Evolutionary conservation across 2,888 invertebrate genomes (phyloP), one percentile per base, ranked within the genome.

Genomic region (Phragmatobia fuliginosa): DNA sequence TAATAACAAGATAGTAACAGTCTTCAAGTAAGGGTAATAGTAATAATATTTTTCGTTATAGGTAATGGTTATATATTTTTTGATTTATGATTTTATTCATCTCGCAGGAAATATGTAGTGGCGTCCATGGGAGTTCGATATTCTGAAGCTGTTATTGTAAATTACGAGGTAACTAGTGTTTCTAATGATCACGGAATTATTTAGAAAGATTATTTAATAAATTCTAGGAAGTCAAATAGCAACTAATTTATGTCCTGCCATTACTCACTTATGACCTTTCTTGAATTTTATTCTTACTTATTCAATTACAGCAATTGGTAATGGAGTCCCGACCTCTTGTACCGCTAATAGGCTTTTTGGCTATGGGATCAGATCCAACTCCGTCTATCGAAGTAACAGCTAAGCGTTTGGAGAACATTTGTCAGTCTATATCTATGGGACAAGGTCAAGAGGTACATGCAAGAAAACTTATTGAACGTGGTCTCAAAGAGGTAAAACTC

Each of bases 351-450:
- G 98, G 98, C 73, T 97, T 98, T 84, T 91, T 98, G 64, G 98
- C 98, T 25, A 98, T 98, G 96, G 98, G 98, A 0, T 97, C 98
- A 0, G 98, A 98, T 93, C 98, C 98, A 0, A 98, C 98, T 0
- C 96, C 97, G 0, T 97, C 97, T 73, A 98, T 98, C 68, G 98
- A 98, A 88, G 94, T 95, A 31, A 94, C 98, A 1, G 97, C 98
- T 0, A 98, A 97, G 88, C 96, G 97, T 77, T 87, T 97, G 85
- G 97, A 97, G 79, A 95, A 97, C 60, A 85, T 95, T 18, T 97
- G 97, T 77, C 96, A 95, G 75, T 96, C 97, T 32, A 97, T 98
- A 81, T 98, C 98, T 0, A 98, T 98, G 98, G 98, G 98, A 0
- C 98, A 98, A 88, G 98, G 98, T 0, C 98, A 98, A 85, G 98